These are phyloP conservation scores for Tenodera sinensis DNA, from an alignment of 2,888 invertebrate species.

Conservation along the genomic window DNA sequence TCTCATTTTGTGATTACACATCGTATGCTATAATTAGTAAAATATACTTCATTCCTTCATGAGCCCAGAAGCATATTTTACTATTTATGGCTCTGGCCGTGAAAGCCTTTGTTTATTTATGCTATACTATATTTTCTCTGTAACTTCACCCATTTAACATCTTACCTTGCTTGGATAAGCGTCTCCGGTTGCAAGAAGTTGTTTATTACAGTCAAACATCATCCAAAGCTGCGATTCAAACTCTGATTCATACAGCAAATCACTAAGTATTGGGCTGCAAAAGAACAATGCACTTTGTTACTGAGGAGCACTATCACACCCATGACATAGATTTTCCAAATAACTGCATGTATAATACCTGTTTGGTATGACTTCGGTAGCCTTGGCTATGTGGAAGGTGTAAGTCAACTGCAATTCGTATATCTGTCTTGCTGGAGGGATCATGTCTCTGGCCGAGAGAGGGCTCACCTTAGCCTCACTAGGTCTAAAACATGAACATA, in stretches of 20 bases:
- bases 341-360: constrained; percentile 38
- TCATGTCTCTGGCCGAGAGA: constrained; percentile 74
- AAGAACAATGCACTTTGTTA: background rate
- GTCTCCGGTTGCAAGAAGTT: constrained; percentile 79
- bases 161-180: constrained; percentile 79
- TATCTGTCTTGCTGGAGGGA: constrained; percentile 84
- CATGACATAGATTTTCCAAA: background rate
- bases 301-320: background rate
- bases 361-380: constrained; percentile 77
- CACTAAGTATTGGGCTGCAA: constrained; percentile 67
- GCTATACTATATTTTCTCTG: too few relatives aligned
- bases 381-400: constrained; percentile 75
- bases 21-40: too few relatives aligned
- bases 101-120: too few relatives aligned
- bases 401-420: constrained; percentile 88
- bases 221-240: constrained; percentile 97
- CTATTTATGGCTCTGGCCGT: too few relatives aligned
- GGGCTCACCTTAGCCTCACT: constrained; percentile 75
- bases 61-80: too few relatives aligned
- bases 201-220: constrained; percentile 88
- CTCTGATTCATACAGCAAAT: constrained; percentile 91
- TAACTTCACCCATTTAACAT: too few relatives aligned
- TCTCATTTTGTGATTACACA: too few relatives aligned
- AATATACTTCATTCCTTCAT: too few relatives aligned
- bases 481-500: constrained; percentile 58